Base-by-base conservation (phyloP, 2,888 invertebrate species). In the Eulithis testata region DNA sequence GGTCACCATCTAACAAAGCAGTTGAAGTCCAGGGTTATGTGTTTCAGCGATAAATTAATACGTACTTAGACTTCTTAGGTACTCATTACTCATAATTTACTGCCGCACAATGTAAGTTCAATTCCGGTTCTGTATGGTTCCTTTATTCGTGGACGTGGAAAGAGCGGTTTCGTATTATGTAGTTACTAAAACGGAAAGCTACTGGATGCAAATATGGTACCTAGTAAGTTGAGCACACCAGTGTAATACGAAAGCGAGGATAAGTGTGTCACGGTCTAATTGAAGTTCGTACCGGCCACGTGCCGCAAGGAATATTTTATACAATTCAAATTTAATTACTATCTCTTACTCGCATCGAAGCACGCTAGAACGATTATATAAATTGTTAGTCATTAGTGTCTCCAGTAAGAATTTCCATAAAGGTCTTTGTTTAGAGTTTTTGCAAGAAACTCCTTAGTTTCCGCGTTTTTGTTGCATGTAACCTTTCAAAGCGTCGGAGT, bases 201-300 rank as follows among this genome's bases (percentile, higher is more conserved):
- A 64, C 59, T 68, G 12, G 52, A 67, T 70, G 65, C 68, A 68
- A 71, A 69, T 65, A 69, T 68, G 70, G 68, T 52, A 21, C 21
- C 21, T 21, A 65, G 68, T 70, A 69, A 68, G 73, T 73, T 68
- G 74, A 72, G 70, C 72, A 74, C 69, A 73, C 75, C 11, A 75
- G 74, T 77, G 77, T 75, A 77, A 85, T 84, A 85, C 78, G 87
- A 89, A 89, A 90, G 87, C 85, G 78, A 86, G 82, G 82, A 83
- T 79, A 79, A 85, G 82, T 84, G 78, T 88, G 90, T 89, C 86
- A 89, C 85, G 90, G 90, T 90, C 91, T 89, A 86, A 88, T 89
- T 90, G 85, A 82, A 85, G 76, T 75, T 78, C 82, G 84, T 80
- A 80, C 82, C 84, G 83, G 80, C 76, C 81, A 81, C 84, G 88